These are phyloP conservation scores for Solea senegalensis DNA, from an alignment of 2,113 vertebrate species.

Conservation along the genomic window DNA sequence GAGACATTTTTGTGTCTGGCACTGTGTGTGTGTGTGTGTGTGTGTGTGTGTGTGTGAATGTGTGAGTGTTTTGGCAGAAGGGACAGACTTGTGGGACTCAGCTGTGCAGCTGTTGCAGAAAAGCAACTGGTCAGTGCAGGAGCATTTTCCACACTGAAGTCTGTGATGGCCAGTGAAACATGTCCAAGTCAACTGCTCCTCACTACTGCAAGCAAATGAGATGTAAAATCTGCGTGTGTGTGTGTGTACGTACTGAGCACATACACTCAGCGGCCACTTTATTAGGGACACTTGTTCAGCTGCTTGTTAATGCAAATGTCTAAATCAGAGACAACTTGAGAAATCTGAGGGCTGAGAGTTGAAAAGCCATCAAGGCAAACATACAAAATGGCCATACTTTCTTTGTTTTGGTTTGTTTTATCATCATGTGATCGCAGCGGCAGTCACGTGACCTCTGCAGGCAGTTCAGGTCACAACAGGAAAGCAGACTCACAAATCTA, in stretches of 20 bases:
- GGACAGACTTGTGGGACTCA: constrained; percentile 22
- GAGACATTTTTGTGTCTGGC: constrained; percentile 49
- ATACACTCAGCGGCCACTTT: background rate
- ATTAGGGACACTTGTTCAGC: no score
- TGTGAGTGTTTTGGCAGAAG: constrained; percentile 40
- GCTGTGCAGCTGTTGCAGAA: constrained; percentile 53
- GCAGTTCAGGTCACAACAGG: no score
- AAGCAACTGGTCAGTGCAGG: constrained; percentile 56
- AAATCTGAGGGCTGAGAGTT: no score
- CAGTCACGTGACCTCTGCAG: no score
- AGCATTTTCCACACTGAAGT: constrained; percentile 18
- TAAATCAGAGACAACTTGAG: no score
- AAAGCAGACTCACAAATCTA: no score
- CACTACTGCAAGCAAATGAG: background rate
- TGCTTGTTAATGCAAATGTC: no score
- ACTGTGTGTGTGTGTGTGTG: constrained; percentile 34
- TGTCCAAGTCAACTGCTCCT: constrained; percentile 18
- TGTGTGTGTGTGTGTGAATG: constrained; percentile 22
- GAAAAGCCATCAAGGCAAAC: no score
- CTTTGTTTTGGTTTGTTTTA: no score
- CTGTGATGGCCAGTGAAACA: constrained; percentile 5
- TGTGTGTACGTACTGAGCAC: background rate
- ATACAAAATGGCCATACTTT: no score
- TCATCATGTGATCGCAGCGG: no score
- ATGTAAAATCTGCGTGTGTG: background rate